These are phyloP conservation scores for Notodonta ziczac DNA, from an alignment of 2,888 invertebrate species.

Conservation along the genomic window DNA sequence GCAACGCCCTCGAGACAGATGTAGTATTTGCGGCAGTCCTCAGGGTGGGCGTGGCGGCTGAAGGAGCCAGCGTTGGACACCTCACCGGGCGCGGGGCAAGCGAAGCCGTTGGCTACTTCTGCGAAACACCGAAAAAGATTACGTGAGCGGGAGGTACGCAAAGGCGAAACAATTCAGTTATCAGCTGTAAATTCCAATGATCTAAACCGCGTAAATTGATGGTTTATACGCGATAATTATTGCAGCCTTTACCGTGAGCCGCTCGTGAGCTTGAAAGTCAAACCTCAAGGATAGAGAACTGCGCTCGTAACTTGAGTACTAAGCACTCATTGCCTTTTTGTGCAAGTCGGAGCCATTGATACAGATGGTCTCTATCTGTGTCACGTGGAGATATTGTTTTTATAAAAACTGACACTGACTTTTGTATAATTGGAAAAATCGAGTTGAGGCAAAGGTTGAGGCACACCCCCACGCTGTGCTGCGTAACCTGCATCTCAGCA, in stretches of 20 bases:
- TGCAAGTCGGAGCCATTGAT: no score
- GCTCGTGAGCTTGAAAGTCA: slow-evolving; percentile 19
- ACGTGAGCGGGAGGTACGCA: slow-evolving; percentile 58
- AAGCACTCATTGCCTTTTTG: no score
- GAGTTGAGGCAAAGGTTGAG: no score
- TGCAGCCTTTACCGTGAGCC: background rate
- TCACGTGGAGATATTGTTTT: no score
- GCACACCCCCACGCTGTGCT: no score
- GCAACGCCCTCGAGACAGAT: slow-evolving; percentile 96
- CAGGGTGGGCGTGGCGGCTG: slow-evolving; percentile 97
- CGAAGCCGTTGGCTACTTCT: slow-evolving; percentile 96
- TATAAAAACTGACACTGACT: no score
- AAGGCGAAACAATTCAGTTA: background rate
- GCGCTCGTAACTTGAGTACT: background rate
- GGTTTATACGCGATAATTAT: slow-evolving; percentile 14
- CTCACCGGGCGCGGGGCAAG: slow-evolving; percentile 93
- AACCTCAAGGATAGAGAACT: slow-evolving; percentile 30
- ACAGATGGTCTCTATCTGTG: no score
- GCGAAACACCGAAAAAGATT: slow-evolving; percentile 69
- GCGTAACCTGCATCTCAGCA: no score
- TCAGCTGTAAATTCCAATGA: background rate
- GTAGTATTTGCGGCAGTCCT: slow-evolving; percentile 97
- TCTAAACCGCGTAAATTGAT: slow-evolving; percentile 44
- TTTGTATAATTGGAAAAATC: no score
- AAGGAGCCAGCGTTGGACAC: slow-evolving; percentile 93